phyloP scores from a whole-genome alignment of 2,113 vertebrate species.

The Tor tambroides region DNA sequence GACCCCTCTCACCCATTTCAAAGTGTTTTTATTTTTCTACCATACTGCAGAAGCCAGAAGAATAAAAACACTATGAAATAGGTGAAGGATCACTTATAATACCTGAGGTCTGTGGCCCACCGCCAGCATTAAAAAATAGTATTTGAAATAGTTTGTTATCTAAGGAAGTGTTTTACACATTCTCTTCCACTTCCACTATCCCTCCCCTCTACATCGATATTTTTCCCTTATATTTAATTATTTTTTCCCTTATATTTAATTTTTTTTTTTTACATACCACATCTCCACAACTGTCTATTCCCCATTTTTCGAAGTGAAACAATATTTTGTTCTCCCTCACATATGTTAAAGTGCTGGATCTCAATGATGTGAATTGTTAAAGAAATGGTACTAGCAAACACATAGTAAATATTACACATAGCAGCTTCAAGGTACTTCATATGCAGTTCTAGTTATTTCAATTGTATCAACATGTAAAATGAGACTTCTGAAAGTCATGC shows the following conservation, averaged over 20 bases:
- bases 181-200: background rate
- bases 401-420: too few relatives aligned
- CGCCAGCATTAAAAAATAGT: background rate
- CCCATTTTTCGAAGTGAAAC: background rate
- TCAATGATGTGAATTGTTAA: background rate
- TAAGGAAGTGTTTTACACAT: background rate
- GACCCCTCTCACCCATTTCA: background rate
- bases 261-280: background rate
- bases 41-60: background rate
- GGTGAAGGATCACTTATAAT: background rate
- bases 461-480: conserved; percentile 63
- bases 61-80: background rate
- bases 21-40: background rate
- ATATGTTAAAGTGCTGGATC: background rate
- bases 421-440: background rate
- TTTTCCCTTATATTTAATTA: background rate
- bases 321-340: background rate
- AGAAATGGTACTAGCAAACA: background rate
- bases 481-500: conserved; percentile 68
- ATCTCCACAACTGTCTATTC: background rate
- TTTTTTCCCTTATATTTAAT: background rate
- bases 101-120: background rate
- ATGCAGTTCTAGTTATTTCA: background rate
- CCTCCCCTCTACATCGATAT: background rate
- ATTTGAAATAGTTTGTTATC: background rate